Conservation (phyloP, 2,113 vertebrate species). For the Tylochromis polylepis region DNA sequence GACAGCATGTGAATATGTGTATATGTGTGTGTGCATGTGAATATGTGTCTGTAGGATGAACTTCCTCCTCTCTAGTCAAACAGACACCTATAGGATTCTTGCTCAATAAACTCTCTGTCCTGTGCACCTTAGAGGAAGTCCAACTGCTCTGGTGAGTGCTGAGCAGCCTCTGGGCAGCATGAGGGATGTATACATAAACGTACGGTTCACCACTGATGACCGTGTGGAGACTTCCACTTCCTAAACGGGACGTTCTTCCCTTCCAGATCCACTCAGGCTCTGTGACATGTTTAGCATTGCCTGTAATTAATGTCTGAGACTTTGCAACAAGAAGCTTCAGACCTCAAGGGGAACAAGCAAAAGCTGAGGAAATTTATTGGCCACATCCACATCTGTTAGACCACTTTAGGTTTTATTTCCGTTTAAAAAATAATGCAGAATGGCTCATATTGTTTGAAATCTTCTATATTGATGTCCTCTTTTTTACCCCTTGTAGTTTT, state of each 20-base stretch:
- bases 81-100: constrained; percentile 65
- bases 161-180: constrained; percentile 42
- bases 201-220: constrained; percentile 40
- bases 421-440: not conserved
- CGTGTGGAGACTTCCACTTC: constrained; percentile 49
- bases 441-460: constrained; percentile 17
- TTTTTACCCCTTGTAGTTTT: not conserved
- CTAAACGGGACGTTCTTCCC: constrained; percentile 30
- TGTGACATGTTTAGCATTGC: constrained; percentile 45
- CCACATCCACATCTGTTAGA: constrained; percentile 45
- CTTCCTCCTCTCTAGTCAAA: constrained; percentile 35
- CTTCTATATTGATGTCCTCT: not conserved
- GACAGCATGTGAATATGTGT: not conserved
- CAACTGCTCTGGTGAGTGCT: constrained; percentile 59
- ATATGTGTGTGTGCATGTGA: not conserved
- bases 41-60: constrained; percentile 27
- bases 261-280: constrained; percentile 38
- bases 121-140: constrained; percentile 65
- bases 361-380: constrained; percentile 9
- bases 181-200: constrained; percentile 29
- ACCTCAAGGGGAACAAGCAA: constrained; percentile 17
- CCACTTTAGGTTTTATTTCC: not conserved
- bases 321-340: constrained; percentile 35
- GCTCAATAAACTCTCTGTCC: constrained; percentile 65
- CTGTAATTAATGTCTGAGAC: constrained; percentile 37